Conservation (phyloP, 2,113 vertebrate species). For the Emydura subglobosa region DNA sequence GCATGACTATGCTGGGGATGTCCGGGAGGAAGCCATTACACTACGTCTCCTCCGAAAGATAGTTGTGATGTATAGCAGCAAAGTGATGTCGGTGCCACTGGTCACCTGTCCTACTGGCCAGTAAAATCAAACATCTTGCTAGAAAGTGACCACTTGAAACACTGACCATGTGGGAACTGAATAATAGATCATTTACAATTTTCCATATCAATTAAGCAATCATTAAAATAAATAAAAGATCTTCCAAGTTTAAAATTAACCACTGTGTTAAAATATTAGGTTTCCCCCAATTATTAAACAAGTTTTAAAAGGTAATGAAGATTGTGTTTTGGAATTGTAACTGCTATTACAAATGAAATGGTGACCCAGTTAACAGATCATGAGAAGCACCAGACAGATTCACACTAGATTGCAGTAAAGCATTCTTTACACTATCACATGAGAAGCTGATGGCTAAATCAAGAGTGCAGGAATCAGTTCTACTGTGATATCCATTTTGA, state of each 20-base stretch:
- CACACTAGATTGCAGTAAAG: background rate
- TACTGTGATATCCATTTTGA: background rate
- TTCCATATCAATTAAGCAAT: background rate
- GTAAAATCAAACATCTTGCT: background rate
- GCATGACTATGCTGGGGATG: background rate
- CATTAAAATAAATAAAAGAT: conserved; percentile 46
- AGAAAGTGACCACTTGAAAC: conserved; percentile 18
- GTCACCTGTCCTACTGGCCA: background rate
- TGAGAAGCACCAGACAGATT: background rate
- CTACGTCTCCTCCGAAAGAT: background rate
- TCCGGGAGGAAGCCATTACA: background rate
- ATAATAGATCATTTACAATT: conserved; percentile 10
- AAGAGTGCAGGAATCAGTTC: background rate
- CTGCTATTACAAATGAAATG: background rate
- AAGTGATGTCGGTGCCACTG: background rate
- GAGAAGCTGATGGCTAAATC: background rate
- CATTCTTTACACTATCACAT: background rate
- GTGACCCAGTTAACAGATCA: background rate
- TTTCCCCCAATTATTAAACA: conserved; percentile 21
- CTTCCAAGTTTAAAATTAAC: conserved; percentile 47
- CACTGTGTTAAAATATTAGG: background rate
- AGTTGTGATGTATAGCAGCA: background rate
- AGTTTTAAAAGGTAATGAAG: conserved; percentile 11
- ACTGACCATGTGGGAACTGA: background rate
- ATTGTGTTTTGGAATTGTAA: conserved; percentile 48